phyloP scores from a whole-genome alignment of 2,113 vertebrate species.

The Hystrix cristata region DNA sequence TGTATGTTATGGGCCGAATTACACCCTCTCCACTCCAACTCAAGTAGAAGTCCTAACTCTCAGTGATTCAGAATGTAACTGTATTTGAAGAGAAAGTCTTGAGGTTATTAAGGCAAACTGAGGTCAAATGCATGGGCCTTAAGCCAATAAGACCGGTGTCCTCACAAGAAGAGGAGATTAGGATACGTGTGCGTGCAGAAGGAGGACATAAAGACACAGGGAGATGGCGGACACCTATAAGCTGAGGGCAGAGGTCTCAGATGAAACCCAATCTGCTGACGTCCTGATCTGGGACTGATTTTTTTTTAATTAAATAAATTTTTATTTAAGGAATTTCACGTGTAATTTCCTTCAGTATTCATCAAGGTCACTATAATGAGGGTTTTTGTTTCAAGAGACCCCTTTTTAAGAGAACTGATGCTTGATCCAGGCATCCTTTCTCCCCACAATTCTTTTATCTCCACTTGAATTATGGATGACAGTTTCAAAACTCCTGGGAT shows the following conservation, averaged over 20 bases:
- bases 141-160: neutral
- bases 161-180: neutral
- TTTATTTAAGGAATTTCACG: too few relatives aligned
- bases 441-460: too few relatives aligned
- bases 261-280: neutral
- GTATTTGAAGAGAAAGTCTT: neutral
- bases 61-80: neutral
- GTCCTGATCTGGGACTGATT: neutral
- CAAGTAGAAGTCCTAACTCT: neutral
- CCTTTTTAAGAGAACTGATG: too few relatives aligned
- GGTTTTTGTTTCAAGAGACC: too few relatives aligned
- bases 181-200: neutral
- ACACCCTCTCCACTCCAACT: neutral
- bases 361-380: too few relatives aligned
- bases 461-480: too few relatives aligned
- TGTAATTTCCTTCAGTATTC: too few relatives aligned
- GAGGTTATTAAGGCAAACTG: neutral
- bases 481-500: too few relatives aligned
- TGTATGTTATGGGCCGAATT: neutral
- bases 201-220: neutral
- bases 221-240: neutral
- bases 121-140: neutral
- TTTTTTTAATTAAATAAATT: neutral
- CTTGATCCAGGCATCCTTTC: too few relatives aligned
- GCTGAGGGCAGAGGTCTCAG: neutral